These are phyloP conservation scores for Drosophila suzukii DNA, from an alignment of 1,140 invertebrate genomes.

Conservation along the genomic window DNA sequence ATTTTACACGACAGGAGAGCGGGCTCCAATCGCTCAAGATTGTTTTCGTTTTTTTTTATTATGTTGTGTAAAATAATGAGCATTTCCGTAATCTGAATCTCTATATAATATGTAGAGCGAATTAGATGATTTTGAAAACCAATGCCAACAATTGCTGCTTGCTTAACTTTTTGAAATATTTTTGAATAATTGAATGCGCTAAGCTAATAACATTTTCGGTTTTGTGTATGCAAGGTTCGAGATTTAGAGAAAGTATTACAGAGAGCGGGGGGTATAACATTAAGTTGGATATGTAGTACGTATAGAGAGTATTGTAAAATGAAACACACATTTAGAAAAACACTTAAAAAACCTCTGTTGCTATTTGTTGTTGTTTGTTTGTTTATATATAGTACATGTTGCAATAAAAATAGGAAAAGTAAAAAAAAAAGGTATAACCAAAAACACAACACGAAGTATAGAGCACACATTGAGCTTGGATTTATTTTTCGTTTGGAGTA, in stretches of 20 bases:
- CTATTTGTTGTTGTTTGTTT: slow-evolving; percentile 24
- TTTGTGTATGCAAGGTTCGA: slow-evolving; percentile 17
- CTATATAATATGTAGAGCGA: slow-evolving; percentile 30
- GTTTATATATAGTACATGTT: slow-evolving; percentile 59
- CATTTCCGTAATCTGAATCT: slow-evolving; percentile 39
- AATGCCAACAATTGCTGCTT: slow-evolving; percentile 77
- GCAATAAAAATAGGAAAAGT: slow-evolving; percentile 40
- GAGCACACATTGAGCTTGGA: slow-evolving; percentile 63
- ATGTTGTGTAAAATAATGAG: slow-evolving; percentile 64
- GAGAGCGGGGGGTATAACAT: slow-evolving; percentile 44
- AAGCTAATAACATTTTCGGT: slow-evolving; percentile 54
- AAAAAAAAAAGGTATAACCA: slow-evolving; percentile 31
- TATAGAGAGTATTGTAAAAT: slow-evolving; percentile 58
- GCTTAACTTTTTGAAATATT: slow-evolving; percentile 75
- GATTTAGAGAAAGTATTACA: slow-evolving; percentile 43
- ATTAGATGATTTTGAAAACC: slow-evolving; percentile 74
- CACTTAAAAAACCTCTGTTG: slow-evolving; percentile 51
- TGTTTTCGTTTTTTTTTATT: slow-evolving; percentile 8
- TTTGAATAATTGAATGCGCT: slow-evolving; percentile 74
- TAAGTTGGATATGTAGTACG: slow-evolving; percentile 53
- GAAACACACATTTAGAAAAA: slow-evolving; percentile 72
- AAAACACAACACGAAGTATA: slow-evolving; percentile 39
- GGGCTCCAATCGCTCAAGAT: too few relatives aligned
- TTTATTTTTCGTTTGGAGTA: slow-evolving; percentile 37
- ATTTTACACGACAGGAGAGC: slow-evolving; percentile 53